Percentiles rank a stretch among this genome's conserved stretches.
phyloP scores from a whole-genome alignment of 2,888 invertebrate species.

The Thereva unica region DNA sequence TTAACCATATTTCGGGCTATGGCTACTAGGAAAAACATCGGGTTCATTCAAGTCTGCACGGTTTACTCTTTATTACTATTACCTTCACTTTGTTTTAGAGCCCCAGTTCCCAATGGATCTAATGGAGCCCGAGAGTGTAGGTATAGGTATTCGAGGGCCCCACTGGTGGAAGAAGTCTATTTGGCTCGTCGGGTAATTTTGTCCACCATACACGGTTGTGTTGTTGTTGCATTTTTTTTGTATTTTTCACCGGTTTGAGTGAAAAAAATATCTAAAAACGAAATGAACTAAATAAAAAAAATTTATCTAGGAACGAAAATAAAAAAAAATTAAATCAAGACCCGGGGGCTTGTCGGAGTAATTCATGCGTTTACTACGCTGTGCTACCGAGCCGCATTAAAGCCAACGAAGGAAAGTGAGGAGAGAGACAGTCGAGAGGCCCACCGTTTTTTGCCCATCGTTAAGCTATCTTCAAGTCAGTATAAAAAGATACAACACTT shows the following conservation, averaged over 20 bases:
- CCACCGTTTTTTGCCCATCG: constrained; percentile 22
- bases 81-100: constrained; percentile 34
- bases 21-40: constrained; percentile 5
- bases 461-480: constrained; percentile 20
- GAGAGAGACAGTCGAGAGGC: constrained; percentile 23
- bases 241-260: too few relatives aligned
- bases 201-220: too few relatives aligned
- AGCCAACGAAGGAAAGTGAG: constrained; percentile 19
- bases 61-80: background rate
- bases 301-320: constrained; percentile 18
- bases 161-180: too few relatives aligned
- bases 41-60: constrained; percentile 17
- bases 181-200: too few relatives aligned
- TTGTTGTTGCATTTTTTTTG: too few relatives aligned
- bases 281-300: constrained; percentile 9
- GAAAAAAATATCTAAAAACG: background rate
- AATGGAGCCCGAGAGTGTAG: background rate
- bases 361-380: constrained; percentile 36
- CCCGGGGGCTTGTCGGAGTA: constrained; percentile 23
- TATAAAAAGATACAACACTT: constrained; percentile 35
- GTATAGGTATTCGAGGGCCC: too few relatives aligned
- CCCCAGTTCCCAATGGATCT: constrained; percentile 2
- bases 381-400: constrained; percentile 15
- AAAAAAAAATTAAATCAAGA: constrained; percentile 30
- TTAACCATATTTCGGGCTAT: constrained; percentile 38